Evolutionary conservation across 2,113 vertebrate species (phyloP).

Genomic region (Indicator indicator): DNA sequence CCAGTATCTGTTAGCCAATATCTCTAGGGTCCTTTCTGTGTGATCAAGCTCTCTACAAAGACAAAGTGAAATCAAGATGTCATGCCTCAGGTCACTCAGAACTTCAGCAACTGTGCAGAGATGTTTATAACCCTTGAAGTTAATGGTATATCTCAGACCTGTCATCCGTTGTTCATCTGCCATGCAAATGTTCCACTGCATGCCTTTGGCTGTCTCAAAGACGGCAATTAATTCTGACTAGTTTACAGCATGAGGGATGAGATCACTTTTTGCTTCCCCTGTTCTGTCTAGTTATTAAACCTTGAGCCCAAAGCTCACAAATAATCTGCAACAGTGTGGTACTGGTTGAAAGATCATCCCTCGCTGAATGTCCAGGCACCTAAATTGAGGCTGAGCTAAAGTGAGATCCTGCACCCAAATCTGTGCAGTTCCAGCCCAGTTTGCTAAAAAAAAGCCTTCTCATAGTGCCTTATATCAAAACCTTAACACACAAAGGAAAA

Average conservation of each 20-base stretch:
- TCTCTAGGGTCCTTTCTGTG: neutral
- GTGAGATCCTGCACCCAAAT: neutral
- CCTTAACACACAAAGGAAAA: neutral
- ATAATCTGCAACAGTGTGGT: accelerated
- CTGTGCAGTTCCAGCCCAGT: neutral
- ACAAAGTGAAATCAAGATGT: neutral
- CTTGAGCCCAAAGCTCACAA: neutral
- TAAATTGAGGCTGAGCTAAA: neutral
- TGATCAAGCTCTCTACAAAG: neutral
- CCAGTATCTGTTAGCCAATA: neutral
- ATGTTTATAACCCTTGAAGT: neutral
- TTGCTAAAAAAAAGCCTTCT: neutral
- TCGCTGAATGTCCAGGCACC: neutral
- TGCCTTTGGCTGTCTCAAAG: neutral
- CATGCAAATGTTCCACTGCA: neutral
- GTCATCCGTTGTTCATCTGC: neutral
- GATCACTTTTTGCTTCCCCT: neutral
- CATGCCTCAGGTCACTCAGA: neutral
- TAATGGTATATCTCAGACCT: neutral
- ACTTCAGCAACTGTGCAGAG: neutral
- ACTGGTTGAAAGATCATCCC: neutral
- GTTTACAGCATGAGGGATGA: neutral
- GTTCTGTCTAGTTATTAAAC: neutral
- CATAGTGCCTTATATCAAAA: neutral
- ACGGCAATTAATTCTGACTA: neutral